Percentiles rank a stretch among this genome's conserved stretches.
These are phyloP conservation scores for Cistogaster globosa DNA, from an alignment of 2,888 invertebrate species.

Conservation along the genomic window DNA sequence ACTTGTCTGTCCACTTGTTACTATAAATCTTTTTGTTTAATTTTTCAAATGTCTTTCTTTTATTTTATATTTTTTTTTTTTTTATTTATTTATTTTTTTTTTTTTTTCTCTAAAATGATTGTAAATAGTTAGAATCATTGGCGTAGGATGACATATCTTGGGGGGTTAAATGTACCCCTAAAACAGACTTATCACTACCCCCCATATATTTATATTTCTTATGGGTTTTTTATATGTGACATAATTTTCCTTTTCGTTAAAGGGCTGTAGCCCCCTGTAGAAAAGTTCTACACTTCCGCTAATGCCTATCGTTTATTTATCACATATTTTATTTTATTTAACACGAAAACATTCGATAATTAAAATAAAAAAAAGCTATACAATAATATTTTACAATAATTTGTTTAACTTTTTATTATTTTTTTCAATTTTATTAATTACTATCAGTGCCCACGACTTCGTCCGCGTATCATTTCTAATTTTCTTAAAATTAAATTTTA, in stretches of 20 bases:
- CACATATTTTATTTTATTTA: conserved; percentile 52
- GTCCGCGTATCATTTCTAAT: too few species aligned
- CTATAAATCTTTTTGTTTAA: conserved; percentile 10
- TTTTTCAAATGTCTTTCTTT: conserved; percentile 9
- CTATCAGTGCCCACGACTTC: too few species aligned
- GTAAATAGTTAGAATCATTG: conserved; percentile 3
- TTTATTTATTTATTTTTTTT: too few species aligned
- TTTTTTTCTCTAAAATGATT: conserved; percentile 17
- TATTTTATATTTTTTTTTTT: background rate
- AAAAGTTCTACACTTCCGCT: too few species aligned
- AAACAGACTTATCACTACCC: too few species aligned
- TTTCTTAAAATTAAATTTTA: too few species aligned
- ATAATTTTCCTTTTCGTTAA: too few species aligned
- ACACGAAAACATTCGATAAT: conserved; percentile 12
- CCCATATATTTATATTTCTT: too few species aligned
- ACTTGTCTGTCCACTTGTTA: background rate
- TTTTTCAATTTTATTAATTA: background rate
- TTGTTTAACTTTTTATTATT: conserved; percentile 3
- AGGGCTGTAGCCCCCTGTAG: too few species aligned
- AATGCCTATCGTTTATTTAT: conserved; percentile 34
- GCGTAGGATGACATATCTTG: too few species aligned
- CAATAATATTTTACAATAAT: background rate
- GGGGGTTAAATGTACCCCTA: too few species aligned
- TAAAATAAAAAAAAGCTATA: conserved; percentile 40
- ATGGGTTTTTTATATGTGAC: too few species aligned